Conservation (phyloP, 2,797 vertebrate species). For the Parambassis ranga region DNA sequence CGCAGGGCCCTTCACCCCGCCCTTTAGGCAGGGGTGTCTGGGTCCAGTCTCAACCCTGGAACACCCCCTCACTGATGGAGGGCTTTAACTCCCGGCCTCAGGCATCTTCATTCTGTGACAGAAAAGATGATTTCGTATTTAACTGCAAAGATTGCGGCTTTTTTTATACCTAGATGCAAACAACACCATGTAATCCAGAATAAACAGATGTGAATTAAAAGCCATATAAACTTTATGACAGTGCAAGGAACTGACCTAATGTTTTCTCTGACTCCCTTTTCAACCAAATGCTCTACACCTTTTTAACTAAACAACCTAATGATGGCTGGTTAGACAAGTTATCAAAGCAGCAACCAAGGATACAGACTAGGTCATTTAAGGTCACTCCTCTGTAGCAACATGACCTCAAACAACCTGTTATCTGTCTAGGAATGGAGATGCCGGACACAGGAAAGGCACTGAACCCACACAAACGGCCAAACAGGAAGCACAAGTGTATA, state of each 20-base stretch:
- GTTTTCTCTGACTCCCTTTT: neutral
- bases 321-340: neutral
- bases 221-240: neutral
- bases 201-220: neutral
- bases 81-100: conserved; percentile 70
- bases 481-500: conserved; percentile 45
- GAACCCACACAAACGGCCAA: conserved; percentile 16
- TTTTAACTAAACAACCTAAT: neutral
- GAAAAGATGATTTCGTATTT: neutral
- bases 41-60: conserved; percentile 66
- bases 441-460: conserved; percentile 33
- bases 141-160: neutral
- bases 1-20: conserved; percentile 58
- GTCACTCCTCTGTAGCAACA: neutral
- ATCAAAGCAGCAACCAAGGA: neutral
- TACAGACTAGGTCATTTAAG: neutral
- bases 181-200: neutral
- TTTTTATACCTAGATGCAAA: too few species aligned
- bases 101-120: conserved; percentile 69
- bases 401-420: conserved; percentile 28
- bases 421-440: conserved; percentile 27
- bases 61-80: conserved; percentile 41
- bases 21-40: conserved; percentile 62
- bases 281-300: neutral
- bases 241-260: neutral